Base-by-base conservation (phyloP, 1,140 invertebrate genomes). In the Hormaphis cornu region DNA sequence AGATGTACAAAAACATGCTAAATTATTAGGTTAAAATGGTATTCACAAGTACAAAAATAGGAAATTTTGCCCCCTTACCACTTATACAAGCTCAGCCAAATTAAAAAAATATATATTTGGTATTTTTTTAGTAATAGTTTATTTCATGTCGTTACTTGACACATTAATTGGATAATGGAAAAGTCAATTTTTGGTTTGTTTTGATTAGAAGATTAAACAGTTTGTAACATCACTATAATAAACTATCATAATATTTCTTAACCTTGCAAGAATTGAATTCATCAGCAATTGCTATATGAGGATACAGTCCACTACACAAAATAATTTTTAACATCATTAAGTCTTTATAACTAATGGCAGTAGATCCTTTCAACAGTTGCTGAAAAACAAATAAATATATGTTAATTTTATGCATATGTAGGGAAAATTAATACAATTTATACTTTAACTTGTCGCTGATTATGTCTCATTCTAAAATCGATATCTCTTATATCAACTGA, bases 201-300 rank as follows among this genome's bases (percentile, higher is more conserved):
- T n/a, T n/a, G n/a, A n/a, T n/a, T n/a, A n/a, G n/a, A n/a, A n/a
- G n/a, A n/a, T n/a, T n/a, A n/a, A n/a, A n/a, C n/a, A n/a, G n/a
- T n/a, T n/a, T n/a, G n/a, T n/a, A n/a, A n/a, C n/a, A n/a, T n/a
- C n/a, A n/a, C n/a, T n/a, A n/a, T n/a, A n/a, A n/a, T n/a, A n/a
- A n/a, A n/a, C n/a, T n/a, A n/a, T n/a, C n/a, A n/a, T n/a, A n/a
- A n/a, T n/a, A n/a, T n/a, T 26, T 18, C 73, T 58, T 75, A 77
- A 86, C 86, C 82, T 95, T 96, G 75, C 87, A 93, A 75, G 90
- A 88, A 79, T 98, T 98, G 74, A 89, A 91, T 74, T 95, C 91
- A 80, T 98, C 95, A 14, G 90, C 84, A 46, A 95, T 83, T 6
- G 93, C 91, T 58, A 97, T 81, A 80, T 97, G 93, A 9, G 95